Evolutionary conservation across 2,113 vertebrate genomes (phyloP), one percentile per base, ranked within the genome.

Genomic region (Notothenia rossii): DNA sequence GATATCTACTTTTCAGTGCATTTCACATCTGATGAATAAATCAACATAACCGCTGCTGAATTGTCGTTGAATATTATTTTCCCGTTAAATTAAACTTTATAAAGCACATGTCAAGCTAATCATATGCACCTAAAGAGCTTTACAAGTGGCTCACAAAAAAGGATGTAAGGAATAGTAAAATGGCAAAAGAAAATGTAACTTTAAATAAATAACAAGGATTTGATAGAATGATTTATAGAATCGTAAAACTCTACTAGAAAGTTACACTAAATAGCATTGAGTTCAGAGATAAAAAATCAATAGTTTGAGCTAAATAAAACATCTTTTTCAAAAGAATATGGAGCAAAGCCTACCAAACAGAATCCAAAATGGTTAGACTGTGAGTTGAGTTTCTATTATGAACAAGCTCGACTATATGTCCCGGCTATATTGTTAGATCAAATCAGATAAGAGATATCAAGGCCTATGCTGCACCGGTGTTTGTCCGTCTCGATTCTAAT

Each of bases 11-110:
- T 40, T 9, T 60, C 58, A 36, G 20, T 54, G 40, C 29, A 11
- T 36, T 81, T 46, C 51, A 56, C 51, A 49, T 55, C 53, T 61
- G 51, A 66, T 65, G 64, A 46, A 67, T 69, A 64, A 22, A 69
- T 78, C 70, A 78, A 40, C 65, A 83, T 17, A 49, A 51, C 36
- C 20, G 25, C 25, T 25, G 25, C 25, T 25, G 25, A 25, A 25
- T 25, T 25, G 25, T 25, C 25, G 25, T 25, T 25, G 25, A 25
- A 25, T 25, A 25, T 25, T 25, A 25, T 25, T 25, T 25, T 25
- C 2, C 25, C 25, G 2, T 25, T 2, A 25, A 25, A 25, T 25
- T 25, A 36, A 36, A 36, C 36, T 36, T 36, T 36, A 36, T 36
- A 36, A 36, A 36, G 7, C 5, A 36, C 36, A 25, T 25, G 25